Conservation (phyloP, 1,140 invertebrate species). For the Agrypnia vestita region DNA sequence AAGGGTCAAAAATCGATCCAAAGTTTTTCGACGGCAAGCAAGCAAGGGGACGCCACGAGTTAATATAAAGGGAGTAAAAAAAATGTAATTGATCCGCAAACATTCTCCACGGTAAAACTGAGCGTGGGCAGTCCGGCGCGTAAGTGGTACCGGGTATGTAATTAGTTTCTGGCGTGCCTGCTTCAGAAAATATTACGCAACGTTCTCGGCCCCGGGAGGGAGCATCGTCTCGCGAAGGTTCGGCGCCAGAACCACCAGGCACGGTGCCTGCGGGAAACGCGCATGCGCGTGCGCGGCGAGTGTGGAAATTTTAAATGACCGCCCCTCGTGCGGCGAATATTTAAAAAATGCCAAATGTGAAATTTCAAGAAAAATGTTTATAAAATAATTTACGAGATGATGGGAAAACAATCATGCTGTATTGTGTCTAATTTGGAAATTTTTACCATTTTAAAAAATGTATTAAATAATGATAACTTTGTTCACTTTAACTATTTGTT, state of each 20-base stretch:
- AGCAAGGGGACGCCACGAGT: too few relatives aligned
- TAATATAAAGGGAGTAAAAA: too few relatives aligned
- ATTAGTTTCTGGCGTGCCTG: conserved; percentile 5
- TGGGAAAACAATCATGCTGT: too few relatives aligned
- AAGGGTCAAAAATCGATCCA: too few relatives aligned
- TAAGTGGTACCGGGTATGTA: background rate
- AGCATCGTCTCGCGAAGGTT: conserved; percentile 14
- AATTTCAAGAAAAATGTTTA: background rate
- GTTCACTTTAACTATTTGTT: too few relatives aligned
- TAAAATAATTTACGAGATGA: conserved; percentile 4
- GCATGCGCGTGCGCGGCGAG: background rate
- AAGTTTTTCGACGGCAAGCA: too few relatives aligned
- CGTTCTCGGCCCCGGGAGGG: background rate
- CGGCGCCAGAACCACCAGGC: background rate
- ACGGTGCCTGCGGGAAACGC: background rate
- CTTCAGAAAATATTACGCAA: conserved; percentile 30
- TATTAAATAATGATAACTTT: too few relatives aligned
- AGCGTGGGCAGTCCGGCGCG: too few relatives aligned
- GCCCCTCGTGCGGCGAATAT: background rate
- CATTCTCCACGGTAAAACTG: too few relatives aligned
- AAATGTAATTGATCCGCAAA: too few relatives aligned
- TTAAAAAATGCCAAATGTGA: conserved; percentile 7
- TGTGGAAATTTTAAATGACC: conserved; percentile 15
- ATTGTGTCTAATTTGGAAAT: too few relatives aligned
- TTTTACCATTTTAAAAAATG: too few relatives aligned